These are phyloP conservation scores for Chrysolina haemoptera DNA, from an alignment of 2,888 invertebrate genomes.

Conservation along the genomic window DNA sequence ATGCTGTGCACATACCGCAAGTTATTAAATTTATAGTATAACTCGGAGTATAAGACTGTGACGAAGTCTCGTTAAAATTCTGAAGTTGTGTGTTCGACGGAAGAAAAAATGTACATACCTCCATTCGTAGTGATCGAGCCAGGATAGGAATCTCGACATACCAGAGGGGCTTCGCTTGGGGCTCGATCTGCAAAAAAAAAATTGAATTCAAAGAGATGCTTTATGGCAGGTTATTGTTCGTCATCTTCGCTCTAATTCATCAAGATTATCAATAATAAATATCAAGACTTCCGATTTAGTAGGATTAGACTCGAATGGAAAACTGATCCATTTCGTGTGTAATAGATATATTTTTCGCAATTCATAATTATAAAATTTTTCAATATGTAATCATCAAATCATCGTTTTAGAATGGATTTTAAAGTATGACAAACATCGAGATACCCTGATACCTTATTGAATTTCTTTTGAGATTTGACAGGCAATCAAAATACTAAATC, in stretches of 20 bases:
- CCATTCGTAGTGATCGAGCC: conserved; percentile 88
- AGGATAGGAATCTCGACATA: conserved; percentile 77
- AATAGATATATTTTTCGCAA: too few species aligned
- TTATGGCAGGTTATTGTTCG: not conserved
- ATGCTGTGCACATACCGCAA: conserved; percentile 35
- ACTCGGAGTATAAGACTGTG: conserved; percentile 28
- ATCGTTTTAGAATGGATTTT: too few species aligned
- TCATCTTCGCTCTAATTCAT: not conserved
- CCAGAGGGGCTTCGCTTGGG: conserved; percentile 77
- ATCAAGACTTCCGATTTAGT: too few species aligned
- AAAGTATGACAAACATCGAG: too few species aligned
- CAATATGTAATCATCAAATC: too few species aligned
- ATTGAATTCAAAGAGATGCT: not conserved
- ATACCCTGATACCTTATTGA: too few species aligned
- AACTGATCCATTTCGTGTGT: too few species aligned
- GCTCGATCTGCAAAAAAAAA: conserved; percentile 74
- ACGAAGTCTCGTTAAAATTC: conserved; percentile 45
- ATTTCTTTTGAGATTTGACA: too few species aligned
- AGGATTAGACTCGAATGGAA: too few species aligned
- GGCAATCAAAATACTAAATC: too few species aligned
- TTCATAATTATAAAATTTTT: too few species aligned
- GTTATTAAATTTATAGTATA: conserved; percentile 42
- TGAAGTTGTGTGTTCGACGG: conserved; percentile 29
- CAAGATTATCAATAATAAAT: not conserved
- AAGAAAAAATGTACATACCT: conserved; percentile 73